Base-by-base conservation (phyloP, 2,888 invertebrate species). In the Rhabditoides inermis region DNA sequence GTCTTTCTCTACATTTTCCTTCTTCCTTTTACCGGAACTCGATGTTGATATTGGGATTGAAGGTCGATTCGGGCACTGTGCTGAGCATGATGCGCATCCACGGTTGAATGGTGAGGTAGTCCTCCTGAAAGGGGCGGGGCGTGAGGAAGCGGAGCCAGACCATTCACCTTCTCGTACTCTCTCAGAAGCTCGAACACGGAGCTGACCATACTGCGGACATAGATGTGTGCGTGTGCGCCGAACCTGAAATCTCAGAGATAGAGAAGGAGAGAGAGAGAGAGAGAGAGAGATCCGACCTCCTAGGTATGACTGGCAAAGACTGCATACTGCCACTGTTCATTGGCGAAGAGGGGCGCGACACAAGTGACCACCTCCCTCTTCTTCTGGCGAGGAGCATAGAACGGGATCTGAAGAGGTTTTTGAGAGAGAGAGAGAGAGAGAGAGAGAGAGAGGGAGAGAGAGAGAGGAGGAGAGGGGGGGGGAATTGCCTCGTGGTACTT, bases 371-470 rank as follows among this genome's bases (percentile, higher is more conserved):
- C 61, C 3, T 53, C 53, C 1, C n/a, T n/a, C n/a, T n/a, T n/a
- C n/a, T n/a, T n/a, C n/a, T n/a, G n/a, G n/a, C n/a, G n/a, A n/a
- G n/a, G n/a, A n/a, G n/a, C n/a, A n/a, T 56, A 49, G 55, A 60
- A 53, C 10, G 64, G 64, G n/a, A 64, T 58, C 64, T 64, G 52
- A 45, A 55, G 23, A n/a, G n/a, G n/a, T n/a, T n/a, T n/a, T n/a
- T n/a, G n/a, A n/a, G n/a, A n/a, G n/a, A n/a, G n/a, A n/a, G n/a
- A n/a, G n/a, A n/a, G n/a, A n/a, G n/a, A n/a, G n/a, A n/a, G n/a
- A n/a, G n/a, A n/a, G n/a, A n/a, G n/a, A n/a, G n/a, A n/a, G n/a
- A n/a, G n/a, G n/a, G n/a, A n/a, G n/a, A n/a, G n/a, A n/a, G n/a
- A n/a, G n/a, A n/a, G n/a, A n/a, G n/a, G n/a, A n/a, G n/a, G n/a